Conservation (phyloP, 2,888 invertebrate species). For the Chorisops tibialis region DNA sequence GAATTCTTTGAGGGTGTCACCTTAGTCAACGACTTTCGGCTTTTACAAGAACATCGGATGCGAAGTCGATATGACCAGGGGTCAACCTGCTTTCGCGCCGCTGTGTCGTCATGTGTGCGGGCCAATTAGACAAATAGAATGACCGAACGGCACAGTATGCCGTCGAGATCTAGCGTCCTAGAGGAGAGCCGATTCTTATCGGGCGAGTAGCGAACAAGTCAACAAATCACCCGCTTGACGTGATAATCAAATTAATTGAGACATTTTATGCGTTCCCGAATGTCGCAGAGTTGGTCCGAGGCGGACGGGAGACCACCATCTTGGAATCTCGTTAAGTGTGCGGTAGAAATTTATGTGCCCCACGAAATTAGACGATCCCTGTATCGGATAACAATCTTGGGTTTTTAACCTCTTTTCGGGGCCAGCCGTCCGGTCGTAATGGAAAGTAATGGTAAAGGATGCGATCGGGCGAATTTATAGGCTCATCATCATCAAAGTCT, state of each 20-base stretch:
- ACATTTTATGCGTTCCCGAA: slow-evolving; percentile 33
- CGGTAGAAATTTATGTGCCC: background rate
- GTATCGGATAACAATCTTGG: background rate
- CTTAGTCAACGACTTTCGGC: slow-evolving; percentile 11
- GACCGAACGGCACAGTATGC: slow-evolving; percentile 9
- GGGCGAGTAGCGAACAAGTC: slow-evolving; percentile 37
- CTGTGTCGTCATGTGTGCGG: slow-evolving; percentile 8
- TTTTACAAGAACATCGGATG: slow-evolving; percentile 1
- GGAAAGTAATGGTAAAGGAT: background rate
- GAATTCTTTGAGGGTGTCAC: background rate
- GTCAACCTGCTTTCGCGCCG: background rate
- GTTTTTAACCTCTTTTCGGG: too few species aligned
- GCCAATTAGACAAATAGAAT: slow-evolving; percentile 10
- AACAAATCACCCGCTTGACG: slow-evolving; percentile 39
- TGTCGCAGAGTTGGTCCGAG: slow-evolving; percentile 22
- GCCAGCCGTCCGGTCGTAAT: too few species aligned
- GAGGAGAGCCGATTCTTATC: slow-evolving; percentile 32
- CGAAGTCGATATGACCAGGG: background rate
- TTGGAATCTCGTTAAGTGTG: slow-evolving; percentile 7
- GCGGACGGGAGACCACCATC: slow-evolving; percentile 27
- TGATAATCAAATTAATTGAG: slow-evolving; percentile 41
- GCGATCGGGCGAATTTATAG: background rate
- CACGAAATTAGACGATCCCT: background rate
- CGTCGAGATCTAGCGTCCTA: slow-evolving; percentile 2
- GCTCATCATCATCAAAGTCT: background rate